Conservation (phyloP, 1,140 invertebrate species). For the Varroa destructor region DNA sequence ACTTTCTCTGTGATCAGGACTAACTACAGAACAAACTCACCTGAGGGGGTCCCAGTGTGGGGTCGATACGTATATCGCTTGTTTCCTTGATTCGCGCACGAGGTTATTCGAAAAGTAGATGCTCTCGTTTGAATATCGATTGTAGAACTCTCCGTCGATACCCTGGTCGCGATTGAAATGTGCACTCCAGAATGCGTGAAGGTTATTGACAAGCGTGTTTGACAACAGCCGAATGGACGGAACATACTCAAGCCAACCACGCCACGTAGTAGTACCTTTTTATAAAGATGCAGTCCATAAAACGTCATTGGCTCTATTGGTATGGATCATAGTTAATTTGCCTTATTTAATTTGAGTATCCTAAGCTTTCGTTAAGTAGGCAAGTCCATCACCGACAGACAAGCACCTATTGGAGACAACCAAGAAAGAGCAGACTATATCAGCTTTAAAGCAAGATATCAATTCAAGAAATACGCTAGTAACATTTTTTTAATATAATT, state of each 20-base stretch:
- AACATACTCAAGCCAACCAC: constrained; percentile 10
- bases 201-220: constrained; percentile 9
- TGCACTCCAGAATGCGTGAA: constrained; percentile 50
- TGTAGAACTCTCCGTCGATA: constrained; percentile 57
- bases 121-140: constrained; percentile 72
- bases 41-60: constrained; percentile 56
- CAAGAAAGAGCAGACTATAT: too few species aligned
- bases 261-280: constrained; percentile 1
- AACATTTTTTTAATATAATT: too few species aligned
- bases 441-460: too few species aligned
- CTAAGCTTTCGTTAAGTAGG: too few species aligned
- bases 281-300: neutral
- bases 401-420: too few species aligned
- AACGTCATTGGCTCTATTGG: too few species aligned
- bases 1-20: too few species aligned
- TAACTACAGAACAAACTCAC: neutral
- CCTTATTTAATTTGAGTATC: too few species aligned
- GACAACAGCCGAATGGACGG: constrained; percentile 11
- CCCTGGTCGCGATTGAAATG: constrained; percentile 61
- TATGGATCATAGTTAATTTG: too few species aligned
- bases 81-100: constrained; percentile 43
- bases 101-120: constrained; percentile 45
- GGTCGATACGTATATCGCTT: constrained; percentile 65
- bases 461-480: too few species aligned
- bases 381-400: too few species aligned